phyloP scores from a whole-genome alignment of 2,113 vertebrate genomes.

The Otocyon megalotis region DNA sequence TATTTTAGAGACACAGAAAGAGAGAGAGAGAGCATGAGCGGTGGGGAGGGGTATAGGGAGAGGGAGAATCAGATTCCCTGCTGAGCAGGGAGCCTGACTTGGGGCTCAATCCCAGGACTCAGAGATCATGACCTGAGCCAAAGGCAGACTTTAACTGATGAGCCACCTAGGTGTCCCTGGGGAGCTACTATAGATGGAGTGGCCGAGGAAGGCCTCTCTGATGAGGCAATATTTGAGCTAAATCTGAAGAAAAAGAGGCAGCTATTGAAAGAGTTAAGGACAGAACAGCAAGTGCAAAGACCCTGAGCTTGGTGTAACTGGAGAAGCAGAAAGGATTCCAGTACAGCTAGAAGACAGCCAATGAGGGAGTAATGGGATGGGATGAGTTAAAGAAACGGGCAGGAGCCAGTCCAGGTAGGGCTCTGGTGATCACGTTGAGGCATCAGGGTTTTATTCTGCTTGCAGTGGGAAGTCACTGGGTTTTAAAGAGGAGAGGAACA shows the following conservation, averaged over 20 bases:
- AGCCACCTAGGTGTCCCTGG: background rate
- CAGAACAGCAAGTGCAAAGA: background rate
- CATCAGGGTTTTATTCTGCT: background rate
- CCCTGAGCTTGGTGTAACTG: background rate
- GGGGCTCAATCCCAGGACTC: background rate
- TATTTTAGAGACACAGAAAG: background rate
- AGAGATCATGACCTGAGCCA: background rate
- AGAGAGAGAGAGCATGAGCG: background rate
- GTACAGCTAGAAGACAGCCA: background rate
- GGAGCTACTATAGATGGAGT: background rate
- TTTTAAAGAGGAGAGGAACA: background rate
- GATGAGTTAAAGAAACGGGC: background rate
- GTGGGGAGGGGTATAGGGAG: background rate
- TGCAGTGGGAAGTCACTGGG: background rate
- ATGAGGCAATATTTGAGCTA: background rate
- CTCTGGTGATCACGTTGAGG: background rate
- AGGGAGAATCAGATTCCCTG: background rate
- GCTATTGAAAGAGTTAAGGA: background rate
- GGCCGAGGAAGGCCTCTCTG: background rate
- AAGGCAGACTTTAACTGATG: background rate
- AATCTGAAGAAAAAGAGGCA: background rate
- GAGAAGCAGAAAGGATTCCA: background rate
- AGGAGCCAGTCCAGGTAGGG: background rate
- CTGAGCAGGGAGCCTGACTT: background rate
- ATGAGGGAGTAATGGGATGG: background rate